Percentiles rank a stretch among this genome's conserved stretches.
These are phyloP conservation scores for Pseudomugil tenellus DNA, from an alignment of 2,797 vertebrate genomes.

Conservation along the genomic window DNA sequence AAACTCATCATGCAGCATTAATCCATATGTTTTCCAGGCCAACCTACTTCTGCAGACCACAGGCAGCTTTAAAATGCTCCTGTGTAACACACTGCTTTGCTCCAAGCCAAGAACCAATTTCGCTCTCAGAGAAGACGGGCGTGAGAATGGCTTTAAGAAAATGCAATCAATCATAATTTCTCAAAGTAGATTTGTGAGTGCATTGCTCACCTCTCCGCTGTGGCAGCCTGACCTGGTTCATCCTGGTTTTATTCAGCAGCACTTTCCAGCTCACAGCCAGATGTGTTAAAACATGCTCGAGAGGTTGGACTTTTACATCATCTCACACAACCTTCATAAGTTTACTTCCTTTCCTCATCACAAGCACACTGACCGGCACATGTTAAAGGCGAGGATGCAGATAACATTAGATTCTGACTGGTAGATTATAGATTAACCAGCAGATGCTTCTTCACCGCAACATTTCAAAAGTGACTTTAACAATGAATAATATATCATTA, in stretches of 20 bases:
- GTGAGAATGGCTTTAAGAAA: conserved; percentile 40
- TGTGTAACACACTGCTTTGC: conserved; percentile 36
- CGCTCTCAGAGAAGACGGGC: conserved; percentile 11
- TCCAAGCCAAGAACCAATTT: conserved; percentile 49
- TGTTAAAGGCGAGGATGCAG: neutral
- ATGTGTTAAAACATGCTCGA: conserved; percentile 11
- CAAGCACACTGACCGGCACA: neutral
- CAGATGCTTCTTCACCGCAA: conserved; percentile 34
- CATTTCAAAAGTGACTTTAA: conserved; percentile 24
- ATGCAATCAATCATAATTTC: conserved; percentile 70
- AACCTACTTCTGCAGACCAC: conserved; percentile 42
- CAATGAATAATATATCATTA: conserved; percentile 35
- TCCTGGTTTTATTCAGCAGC: conserved; percentile 36
- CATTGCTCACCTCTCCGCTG: conserved; percentile 51
- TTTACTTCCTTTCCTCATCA: neutral
- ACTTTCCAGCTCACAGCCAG: conserved; percentile 14
- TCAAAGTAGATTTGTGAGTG: conserved; percentile 45
- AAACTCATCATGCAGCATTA: conserved; percentile 39
- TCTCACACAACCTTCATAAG: neutral
- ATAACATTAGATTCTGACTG: neutral
- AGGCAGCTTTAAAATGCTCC: conserved; percentile 40
- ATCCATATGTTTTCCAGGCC: conserved; percentile 43
- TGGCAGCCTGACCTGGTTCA: conserved; percentile 24
- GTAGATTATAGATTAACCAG: conserved; percentile 48
- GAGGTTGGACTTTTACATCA: neutral